Conservation (phyloP, 2,113 vertebrate species). For the Pristiophorus japonicus region DNA sequence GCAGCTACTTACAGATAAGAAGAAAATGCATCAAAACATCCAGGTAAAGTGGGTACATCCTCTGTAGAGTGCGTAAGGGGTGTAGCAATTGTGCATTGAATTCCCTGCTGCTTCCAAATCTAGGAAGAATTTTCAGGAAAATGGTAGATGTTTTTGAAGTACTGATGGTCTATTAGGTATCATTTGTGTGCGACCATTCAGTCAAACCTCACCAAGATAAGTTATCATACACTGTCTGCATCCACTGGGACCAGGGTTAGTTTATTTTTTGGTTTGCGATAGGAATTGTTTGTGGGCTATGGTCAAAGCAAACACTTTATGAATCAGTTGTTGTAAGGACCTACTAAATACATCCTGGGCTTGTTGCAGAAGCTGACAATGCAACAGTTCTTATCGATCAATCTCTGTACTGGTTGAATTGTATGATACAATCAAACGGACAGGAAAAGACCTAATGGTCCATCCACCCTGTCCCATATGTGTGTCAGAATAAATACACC, state of each 20-base stretch:
- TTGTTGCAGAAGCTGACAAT: neutral
- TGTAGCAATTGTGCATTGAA: neutral
- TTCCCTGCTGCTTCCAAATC: neutral
- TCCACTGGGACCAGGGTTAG: neutral
- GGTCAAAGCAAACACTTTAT: neutral
- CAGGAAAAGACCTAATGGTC: neutral
- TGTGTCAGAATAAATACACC: neutral
- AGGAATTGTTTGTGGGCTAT: neutral
- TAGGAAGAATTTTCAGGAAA: too few relatives aligned
- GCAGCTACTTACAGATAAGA: conserved; percentile 76
- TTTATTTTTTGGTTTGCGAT: neutral
- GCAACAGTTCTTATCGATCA: neutral
- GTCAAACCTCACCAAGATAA: neutral
- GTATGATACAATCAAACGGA: neutral
- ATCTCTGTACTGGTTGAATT: neutral
- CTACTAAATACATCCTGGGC: neutral
- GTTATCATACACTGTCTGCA: neutral
- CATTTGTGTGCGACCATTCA: neutral
- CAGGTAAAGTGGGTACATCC: conserved; percentile 52
- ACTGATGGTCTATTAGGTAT: neutral
- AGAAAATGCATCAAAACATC: conserved; percentile 98
- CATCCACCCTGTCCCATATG: neutral
- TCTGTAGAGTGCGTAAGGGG: neutral
- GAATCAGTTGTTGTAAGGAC: neutral
- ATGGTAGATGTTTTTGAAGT: neutral